Percentiles rank a stretch among this genome's conserved stretches.
These are phyloP conservation scores for Taxidea taxus DNA, from an alignment of 2,113 vertebrate genomes.

Conservation along the genomic window DNA sequence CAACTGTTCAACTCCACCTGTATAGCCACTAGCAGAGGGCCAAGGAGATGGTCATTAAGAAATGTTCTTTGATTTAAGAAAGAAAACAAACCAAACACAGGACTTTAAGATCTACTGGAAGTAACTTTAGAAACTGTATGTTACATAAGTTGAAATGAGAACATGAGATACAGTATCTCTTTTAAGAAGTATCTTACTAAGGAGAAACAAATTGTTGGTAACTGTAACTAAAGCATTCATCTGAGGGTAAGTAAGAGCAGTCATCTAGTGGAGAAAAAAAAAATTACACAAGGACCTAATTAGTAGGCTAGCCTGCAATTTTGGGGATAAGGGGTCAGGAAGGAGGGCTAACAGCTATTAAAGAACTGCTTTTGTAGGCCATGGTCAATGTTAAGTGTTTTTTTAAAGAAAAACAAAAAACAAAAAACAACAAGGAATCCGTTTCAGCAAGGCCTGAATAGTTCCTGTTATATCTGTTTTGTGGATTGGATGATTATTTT, in stretches of 20 bases:
- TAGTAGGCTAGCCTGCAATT: constrained; percentile 54
- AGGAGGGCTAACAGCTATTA: constrained; percentile 44
- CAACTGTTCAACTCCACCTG: constrained; percentile 42
- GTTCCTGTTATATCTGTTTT: constrained; percentile 19
- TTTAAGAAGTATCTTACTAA: constrained; percentile 57
- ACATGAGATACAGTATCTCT: constrained; percentile 1
- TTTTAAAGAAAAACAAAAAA: constrained; percentile 13
- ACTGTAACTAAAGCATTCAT: constrained; percentile 40
- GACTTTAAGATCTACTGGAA: constrained; percentile 41
- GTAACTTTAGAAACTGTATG: constrained; percentile 19
- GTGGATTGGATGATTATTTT: constrained; percentile 58
- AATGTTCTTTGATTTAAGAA: constrained; percentile 52
- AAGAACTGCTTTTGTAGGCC: constrained; percentile 58
- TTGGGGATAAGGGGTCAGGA: not conserved
- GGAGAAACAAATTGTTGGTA: constrained; percentile 57
- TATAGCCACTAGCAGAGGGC: constrained; percentile 31
- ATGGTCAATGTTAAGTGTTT: constrained; percentile 34
- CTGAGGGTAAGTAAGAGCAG: constrained; percentile 44
- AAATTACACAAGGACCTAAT: constrained; percentile 60
- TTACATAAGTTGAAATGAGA: constrained; percentile 33
- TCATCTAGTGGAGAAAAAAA: constrained; percentile 41
- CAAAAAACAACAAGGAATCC: constrained; percentile 34
- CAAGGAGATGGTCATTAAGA: constrained; percentile 40
- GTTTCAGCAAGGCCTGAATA: constrained; percentile 38
- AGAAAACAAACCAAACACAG: constrained; percentile 54